Evolutionary conservation across 2,113 vertebrate species (phyloP).

Genomic region (Neolamprologus sp.): DNA sequence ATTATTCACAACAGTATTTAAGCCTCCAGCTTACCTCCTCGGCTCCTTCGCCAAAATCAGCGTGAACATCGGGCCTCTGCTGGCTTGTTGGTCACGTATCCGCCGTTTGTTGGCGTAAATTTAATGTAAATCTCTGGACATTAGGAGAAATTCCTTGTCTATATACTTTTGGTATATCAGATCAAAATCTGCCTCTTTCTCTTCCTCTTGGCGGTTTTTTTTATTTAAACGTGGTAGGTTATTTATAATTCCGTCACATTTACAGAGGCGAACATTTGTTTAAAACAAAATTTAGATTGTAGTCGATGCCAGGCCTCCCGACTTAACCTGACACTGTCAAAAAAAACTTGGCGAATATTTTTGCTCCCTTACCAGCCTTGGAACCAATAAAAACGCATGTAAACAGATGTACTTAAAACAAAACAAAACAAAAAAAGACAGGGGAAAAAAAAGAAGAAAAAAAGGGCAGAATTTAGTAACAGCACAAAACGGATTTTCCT

Average conservation of each 20-base stretch:
- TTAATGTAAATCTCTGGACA: not conserved
- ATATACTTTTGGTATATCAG: not conserved
- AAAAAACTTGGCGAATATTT: not conserved
- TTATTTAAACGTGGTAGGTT: not conserved
- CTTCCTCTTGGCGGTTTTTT: not conserved
- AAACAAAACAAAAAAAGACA: fast-evolving
- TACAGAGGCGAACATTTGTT: not conserved
- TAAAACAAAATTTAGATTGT: not conserved
- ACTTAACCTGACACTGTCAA: not conserved
- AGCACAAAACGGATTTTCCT: not conserved
- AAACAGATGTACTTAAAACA: not conserved
- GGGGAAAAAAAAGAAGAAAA: not conserved
- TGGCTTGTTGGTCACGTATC: constrained; percentile 2
- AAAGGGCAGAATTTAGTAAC: not conserved
- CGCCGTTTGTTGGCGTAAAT: constrained; percentile 21
- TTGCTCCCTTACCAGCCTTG: not conserved
- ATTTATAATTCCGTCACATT: not conserved
- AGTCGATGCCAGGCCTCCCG: not conserved
- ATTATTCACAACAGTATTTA: not conserved
- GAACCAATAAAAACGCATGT: not conserved
- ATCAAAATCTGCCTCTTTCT: not conserved
- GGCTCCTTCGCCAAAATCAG: not conserved
- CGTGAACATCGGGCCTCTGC: not conserved
- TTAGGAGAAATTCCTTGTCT: not conserved
- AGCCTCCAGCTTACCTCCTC: not conserved